Percentiles rank a stretch among this genome's conserved stretches.
phyloP scores from a whole-genome alignment of 2,797 vertebrate species.

The Nyctibius grandis region DNA sequence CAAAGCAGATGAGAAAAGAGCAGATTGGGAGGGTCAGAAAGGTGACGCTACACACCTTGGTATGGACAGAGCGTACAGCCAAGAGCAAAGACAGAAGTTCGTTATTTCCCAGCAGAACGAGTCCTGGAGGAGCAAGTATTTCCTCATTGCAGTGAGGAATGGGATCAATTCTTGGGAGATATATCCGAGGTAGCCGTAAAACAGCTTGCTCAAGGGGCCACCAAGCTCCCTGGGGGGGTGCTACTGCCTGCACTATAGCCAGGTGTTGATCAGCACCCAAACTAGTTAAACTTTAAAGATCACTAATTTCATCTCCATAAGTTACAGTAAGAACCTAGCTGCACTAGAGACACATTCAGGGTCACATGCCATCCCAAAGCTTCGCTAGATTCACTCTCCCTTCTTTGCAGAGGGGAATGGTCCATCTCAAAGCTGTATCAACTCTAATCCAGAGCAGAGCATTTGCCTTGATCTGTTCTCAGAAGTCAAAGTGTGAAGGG shows the following conservation, averaged over 20 bases:
- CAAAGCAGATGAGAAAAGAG: neutral
- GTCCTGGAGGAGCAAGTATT: neutral
- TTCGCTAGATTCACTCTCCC: neutral
- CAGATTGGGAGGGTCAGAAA: neutral
- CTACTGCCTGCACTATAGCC: neutral
- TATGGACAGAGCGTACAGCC: neutral
- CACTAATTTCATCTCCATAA: neutral
- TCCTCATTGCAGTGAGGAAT: neutral
- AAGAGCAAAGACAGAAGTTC: neutral
- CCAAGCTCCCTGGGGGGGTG: neutral
- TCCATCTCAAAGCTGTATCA: neutral
- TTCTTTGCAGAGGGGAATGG: neutral
- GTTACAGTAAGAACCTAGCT: neutral
- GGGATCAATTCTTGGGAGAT: neutral
- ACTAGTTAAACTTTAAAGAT: neutral
- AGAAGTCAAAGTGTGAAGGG: neutral
- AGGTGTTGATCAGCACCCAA: neutral
- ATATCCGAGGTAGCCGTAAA: neutral
- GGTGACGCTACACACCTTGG: neutral
- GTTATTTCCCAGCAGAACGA: neutral
- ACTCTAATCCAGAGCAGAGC: neutral
- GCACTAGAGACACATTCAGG: neutral
- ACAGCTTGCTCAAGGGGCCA: neutral
- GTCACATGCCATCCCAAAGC: neutral
- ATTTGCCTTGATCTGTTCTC: constrained; percentile 10